A percentile compares a stretch with the other conserved stretches of the same genome.
Conservation (phyloP, 1,140 invertebrate genomes). For the Pteromalus puparum region DNA sequence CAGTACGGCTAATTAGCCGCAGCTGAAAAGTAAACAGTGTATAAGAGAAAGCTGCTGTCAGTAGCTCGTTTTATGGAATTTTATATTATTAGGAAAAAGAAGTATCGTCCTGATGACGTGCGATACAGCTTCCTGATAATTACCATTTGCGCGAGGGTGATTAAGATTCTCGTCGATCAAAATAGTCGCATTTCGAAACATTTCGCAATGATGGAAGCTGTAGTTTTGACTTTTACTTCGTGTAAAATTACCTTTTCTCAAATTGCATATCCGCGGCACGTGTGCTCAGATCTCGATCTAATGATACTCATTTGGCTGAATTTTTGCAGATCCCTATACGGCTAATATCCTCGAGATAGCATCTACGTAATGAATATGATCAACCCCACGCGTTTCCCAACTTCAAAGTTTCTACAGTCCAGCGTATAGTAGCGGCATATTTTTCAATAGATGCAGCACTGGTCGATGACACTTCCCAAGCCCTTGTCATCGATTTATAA, state of each 20-base stretch:
- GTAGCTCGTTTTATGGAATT: no score
- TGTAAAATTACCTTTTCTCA: not conserved
- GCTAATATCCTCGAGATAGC: not conserved
- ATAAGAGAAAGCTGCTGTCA: no score
- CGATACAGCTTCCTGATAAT: not conserved
- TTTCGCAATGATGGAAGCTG: not conserved
- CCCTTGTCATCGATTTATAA: slow-evolving; percentile 16
- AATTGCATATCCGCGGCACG: not conserved
- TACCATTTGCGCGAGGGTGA: not conserved
- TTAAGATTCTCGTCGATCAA: not conserved
- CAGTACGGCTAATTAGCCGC: no score
- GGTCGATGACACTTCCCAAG: not conserved
- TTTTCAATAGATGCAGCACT: no score
- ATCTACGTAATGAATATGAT: not conserved
- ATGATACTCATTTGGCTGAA: not conserved
- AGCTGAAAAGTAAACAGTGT: no score
- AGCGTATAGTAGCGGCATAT: no score
- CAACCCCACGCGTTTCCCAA: not conserved
- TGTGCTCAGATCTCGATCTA: not conserved
- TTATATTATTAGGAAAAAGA: not conserved
- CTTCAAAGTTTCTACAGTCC: not conserved
- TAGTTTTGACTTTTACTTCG: not conserved
- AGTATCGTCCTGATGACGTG: not conserved
- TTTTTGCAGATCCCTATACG: not conserved
- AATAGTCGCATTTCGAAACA: not conserved